Evolutionary conservation across 2,113 vertebrate species (phyloP).

Genomic region (Carollia perspicillata): DNA sequence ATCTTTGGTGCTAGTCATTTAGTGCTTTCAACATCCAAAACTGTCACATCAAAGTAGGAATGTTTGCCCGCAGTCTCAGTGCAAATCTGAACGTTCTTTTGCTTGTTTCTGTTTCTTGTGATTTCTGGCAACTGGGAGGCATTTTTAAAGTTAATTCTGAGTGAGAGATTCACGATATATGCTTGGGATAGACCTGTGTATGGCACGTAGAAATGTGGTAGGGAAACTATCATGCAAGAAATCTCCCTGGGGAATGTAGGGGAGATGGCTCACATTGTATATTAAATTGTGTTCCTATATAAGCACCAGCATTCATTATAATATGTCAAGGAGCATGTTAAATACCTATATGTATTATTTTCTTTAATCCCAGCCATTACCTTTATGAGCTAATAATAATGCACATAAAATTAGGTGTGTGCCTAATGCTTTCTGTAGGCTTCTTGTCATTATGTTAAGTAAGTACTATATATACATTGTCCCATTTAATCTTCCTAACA

Average conservation of each 20-base stretch:
- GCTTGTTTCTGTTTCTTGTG: neutral
- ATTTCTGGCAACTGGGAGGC: conserved; percentile 4
- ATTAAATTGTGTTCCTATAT: neutral
- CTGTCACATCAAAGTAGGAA: neutral
- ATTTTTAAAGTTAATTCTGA: conserved; percentile 4
- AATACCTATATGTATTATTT: neutral
- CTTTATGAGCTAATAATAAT: conserved; percentile 7
- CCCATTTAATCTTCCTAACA: conserved; percentile 5
- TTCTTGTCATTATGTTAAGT: conserved; percentile 17
- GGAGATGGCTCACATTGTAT: neutral
- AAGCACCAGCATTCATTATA: neutral
- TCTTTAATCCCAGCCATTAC: neutral
- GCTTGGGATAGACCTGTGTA: neutral
- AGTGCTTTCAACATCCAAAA: neutral
- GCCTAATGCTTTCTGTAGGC: neutral
- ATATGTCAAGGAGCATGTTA: neutral
- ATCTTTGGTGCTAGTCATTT: neutral
- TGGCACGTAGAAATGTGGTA: neutral
- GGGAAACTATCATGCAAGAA: neutral
- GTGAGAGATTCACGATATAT: neutral
- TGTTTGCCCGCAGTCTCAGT: neutral
- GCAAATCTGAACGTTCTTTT: neutral
- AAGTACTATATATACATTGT: neutral
- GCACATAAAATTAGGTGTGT: neutral
- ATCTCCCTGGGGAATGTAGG: neutral